These are phyloP conservation scores for Ectemnius cavifrons DNA, from an alignment of 2,888 invertebrate species.

Conservation along the genomic window DNA sequence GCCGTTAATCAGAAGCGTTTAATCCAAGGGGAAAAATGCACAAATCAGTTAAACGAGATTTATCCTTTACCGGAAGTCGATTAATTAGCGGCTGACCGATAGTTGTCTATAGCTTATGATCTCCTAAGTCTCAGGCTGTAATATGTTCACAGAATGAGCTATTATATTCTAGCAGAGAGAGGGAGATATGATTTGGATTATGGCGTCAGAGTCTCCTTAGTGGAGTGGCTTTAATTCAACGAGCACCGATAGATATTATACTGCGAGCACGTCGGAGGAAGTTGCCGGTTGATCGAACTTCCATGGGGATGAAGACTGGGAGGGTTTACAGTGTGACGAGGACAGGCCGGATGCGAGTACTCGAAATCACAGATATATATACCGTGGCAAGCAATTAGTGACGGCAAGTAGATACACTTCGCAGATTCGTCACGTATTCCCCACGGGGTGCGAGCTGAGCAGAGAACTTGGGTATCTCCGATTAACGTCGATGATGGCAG, in stretches of 20 bases:
- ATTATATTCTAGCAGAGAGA: no score
- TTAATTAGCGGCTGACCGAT: not conserved
- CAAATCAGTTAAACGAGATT: not conserved
- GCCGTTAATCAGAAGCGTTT: conserved; percentile 26
- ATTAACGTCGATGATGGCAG: conserved; percentile 51
- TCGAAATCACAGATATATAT: conserved; percentile 26
- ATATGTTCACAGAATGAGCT: no score
- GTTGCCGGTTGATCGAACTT: no score
- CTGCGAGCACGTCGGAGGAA: no score
- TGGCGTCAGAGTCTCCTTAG: no score
- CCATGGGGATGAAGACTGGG: no score
- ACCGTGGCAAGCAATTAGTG: conserved; percentile 45
- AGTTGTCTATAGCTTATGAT: not conserved
- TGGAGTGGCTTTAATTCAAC: no score
- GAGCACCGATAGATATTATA: no score
- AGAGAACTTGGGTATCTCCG: conserved; percentile 44
- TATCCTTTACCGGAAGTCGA: not conserved
- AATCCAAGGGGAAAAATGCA: conserved; percentile 4
- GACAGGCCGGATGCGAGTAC: conserved; percentile 21
- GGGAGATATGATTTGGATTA: no score
- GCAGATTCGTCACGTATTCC: conserved; percentile 47
- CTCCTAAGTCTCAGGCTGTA: no score
- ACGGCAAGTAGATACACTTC: conserved; percentile 29
- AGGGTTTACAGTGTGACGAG: not conserved
- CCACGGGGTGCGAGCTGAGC: conserved; percentile 39